Percentiles rank a stretch among this genome's conserved stretches.
Conservation (phyloP, 2,113 vertebrate genomes). For the Scalopus aquaticus region DNA sequence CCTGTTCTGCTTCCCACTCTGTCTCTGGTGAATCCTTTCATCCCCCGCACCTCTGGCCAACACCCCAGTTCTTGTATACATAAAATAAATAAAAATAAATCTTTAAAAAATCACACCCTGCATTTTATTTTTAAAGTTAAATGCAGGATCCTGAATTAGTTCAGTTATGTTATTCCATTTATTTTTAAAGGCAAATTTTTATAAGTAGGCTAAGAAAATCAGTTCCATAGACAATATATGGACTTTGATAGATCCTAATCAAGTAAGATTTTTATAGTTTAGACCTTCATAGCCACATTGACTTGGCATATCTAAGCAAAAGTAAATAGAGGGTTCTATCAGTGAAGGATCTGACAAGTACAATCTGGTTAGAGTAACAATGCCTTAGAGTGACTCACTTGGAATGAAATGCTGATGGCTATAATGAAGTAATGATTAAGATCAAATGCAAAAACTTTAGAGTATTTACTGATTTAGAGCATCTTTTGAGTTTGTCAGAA, state of each 20-base stretch:
- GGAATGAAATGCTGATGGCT: not conserved
- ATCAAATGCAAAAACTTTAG: not conserved
- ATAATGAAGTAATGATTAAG: not conserved
- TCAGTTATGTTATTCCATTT: not conserved
- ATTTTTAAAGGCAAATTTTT: not conserved
- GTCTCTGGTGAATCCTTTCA: too few relatives aligned
- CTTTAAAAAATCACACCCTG: too few relatives aligned
- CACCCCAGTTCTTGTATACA: too few relatives aligned
- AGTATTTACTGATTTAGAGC: not conserved
- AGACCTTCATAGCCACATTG: not conserved
- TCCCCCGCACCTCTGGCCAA: too few relatives aligned
- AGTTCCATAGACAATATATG: not conserved
- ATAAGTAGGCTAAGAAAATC: not conserved
- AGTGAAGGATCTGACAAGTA: not conserved
- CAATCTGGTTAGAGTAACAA: not conserved
- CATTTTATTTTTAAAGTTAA: not conserved
- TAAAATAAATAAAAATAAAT: too few relatives aligned
- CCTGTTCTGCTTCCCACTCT: too few relatives aligned
- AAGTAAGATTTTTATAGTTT: not conserved
- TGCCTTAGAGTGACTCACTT: not conserved
- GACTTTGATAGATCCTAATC: not conserved
- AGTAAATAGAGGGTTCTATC: not conserved
- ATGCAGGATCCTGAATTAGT: not conserved
- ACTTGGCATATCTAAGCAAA: not conserved
- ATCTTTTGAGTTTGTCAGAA: not conserved